Evolutionary conservation across 2,797 vertebrate species (phyloP).

Genomic region (Gadopsis marmoratus): DNA sequence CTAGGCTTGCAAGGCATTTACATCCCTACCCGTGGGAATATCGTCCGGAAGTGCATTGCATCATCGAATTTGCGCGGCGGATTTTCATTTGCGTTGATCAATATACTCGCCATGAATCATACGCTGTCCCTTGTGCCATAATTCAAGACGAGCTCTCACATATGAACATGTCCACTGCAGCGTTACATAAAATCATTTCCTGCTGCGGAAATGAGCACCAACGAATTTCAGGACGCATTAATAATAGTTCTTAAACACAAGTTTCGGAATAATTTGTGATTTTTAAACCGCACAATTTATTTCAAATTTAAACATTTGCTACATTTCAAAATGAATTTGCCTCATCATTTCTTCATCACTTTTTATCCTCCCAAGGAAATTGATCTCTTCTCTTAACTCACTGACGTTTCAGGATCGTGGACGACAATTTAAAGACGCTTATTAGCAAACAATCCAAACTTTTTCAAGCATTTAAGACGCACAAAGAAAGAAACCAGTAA

Average conservation of each 20-base stretch:
- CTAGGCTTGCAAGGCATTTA: not conserved
- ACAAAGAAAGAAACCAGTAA: conserved; percentile 65
- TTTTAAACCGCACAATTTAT: not conserved
- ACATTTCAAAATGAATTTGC: conserved; percentile 28
- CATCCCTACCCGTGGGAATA: not conserved
- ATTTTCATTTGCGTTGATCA: conserved; percentile 5
- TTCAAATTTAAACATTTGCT: conserved; percentile 8
- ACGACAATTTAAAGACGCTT: conserved; percentile 66
- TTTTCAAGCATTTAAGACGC: conserved; percentile 71
- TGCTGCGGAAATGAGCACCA: not conserved
- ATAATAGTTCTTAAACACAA: not conserved
- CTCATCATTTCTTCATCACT: conserved; percentile 34
- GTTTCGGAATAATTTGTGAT: conserved; percentile 8
- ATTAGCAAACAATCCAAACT: conserved; percentile 53
- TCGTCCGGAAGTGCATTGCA: not conserved
- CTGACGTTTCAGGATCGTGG: conserved; percentile 85
- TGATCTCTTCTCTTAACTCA: conserved; percentile 81
- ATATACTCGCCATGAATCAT: not conserved
- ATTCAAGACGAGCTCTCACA: not conserved
- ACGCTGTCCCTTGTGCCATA: not conserved
- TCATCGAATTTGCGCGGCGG: not conserved
- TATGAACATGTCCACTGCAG: not conserved
- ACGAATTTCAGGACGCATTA: not conserved
- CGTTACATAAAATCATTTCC: not conserved
- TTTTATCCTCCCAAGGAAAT: conserved; percentile 78